Evolutionary conservation across 2,888 invertebrate species (phyloP), one percentile per base, ranked within the genome.

Genomic region (Ectemnius cavifrons): DNA sequence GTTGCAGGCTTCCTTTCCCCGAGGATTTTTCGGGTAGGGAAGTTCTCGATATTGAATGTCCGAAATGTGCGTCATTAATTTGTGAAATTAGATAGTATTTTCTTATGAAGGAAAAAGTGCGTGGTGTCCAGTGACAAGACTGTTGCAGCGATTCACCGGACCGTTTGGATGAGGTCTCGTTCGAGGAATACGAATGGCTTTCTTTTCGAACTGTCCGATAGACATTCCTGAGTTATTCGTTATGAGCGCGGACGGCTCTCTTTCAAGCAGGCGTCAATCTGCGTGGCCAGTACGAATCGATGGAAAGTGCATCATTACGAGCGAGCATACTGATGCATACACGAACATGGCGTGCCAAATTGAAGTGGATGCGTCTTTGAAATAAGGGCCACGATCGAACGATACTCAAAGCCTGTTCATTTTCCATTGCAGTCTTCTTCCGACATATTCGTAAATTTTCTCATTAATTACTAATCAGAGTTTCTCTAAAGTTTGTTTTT

Each of bases 241-340:
- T 66, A 62, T 62, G 56, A 28, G 49, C 18, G 37, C 20, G 57
- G n/a, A n/a, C 52, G 37, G 45, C 13, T 27, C 60, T 45, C 60
- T 45, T 45, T 45, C 46, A 57, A 45, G 16, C 57, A 45, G 37
- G 46, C 58, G 65, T 58, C 65, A 65, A 65, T 65, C 57, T 46
- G 37, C 65, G 57, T 64, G 56, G 65, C 57, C 37, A 37, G 37
- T 37, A 11, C 37, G 8, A 37, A 37, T 37, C 37, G 46, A 57
- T 57, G 20, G 65, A 65, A 65, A 65, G 65, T 46, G 65, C 65
- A 65, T 65, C 65, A 45, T 65, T 65, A 46, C 27, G 46, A 65
- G 37, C 57, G 28, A 4, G 45, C 46, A 37, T 37, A 8, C 37
- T 8, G 8, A 11, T 37, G 37, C 11, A 37, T 6, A 4, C 37